These are phyloP conservation scores for Chironex yamaguchii DNA, from an alignment of 30 jellyfish, hydroid and myxozoan species.

Conservation along the genomic window DNA sequence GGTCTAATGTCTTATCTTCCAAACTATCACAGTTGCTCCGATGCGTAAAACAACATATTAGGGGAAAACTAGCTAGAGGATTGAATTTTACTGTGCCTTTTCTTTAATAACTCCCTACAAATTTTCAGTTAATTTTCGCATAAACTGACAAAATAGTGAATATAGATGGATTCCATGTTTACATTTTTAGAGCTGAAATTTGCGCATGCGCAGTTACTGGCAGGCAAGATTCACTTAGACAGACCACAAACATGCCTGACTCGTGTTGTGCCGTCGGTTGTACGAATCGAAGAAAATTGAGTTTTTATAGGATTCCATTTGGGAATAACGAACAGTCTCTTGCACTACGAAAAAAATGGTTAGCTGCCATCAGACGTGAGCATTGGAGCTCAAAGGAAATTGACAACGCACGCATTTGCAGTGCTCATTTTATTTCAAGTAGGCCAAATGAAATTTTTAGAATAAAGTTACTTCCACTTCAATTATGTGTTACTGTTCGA, in stretches of 20 bases:
- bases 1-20: too few relatives aligned
- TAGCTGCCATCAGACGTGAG: constrained; percentile 53
- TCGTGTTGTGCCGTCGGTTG: constrained; percentile 22
- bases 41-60: too few relatives aligned
- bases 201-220: constrained; percentile 41
- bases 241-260: constrained; percentile 30
- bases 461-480: not conserved
- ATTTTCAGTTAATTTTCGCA: too few relatives aligned
- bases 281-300: constrained; percentile 16
- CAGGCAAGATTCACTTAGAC: constrained; percentile 18
- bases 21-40: too few relatives aligned
- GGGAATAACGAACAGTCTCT: constrained; percentile 23
- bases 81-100: too few relatives aligned
- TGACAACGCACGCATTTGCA: constrained; percentile 19
- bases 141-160: too few relatives aligned
- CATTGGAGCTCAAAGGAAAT: constrained; percentile 19
- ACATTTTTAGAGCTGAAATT: not conserved
- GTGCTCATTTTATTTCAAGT: constrained; percentile 35
- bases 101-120: too few relatives aligned
- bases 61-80: too few relatives aligned
- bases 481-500: not conserved
- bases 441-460: not conserved
- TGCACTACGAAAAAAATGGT: constrained; percentile 15
- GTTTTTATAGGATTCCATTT: constrained; percentile 24
- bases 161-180: constrained; percentile 34